phyloP scores from a whole-genome alignment of 2,113 vertebrate species.

The Monopterus albus region DNA sequence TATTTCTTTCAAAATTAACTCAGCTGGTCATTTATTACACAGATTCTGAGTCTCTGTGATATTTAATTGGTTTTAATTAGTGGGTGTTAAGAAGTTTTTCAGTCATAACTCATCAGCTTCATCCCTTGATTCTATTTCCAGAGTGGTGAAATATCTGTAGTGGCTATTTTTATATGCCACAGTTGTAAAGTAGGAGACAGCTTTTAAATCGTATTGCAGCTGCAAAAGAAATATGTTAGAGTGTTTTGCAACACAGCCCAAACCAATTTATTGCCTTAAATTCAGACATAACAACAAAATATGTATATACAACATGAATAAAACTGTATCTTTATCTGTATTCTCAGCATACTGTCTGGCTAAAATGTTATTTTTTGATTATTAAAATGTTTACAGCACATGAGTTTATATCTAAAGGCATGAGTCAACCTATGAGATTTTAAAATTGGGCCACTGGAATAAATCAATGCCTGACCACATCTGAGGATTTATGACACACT shows the following conservation, averaged over 20 bases:
- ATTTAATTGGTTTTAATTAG: conserved; percentile 55
- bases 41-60: conserved; percentile 15
- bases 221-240: conserved; percentile 29
- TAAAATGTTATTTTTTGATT: conserved; percentile 12
- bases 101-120: conserved; percentile 55
- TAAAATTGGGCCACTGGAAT: not conserved
- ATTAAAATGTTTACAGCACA: not conserved
- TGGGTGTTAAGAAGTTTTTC: conserved; percentile 38
- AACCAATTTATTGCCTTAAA: conserved; percentile 13
- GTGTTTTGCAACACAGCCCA: conserved; percentile 18
- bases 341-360: conserved; percentile 1
- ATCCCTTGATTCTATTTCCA: conserved; percentile 56
- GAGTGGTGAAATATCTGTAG: conserved; percentile 58
- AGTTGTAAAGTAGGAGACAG: conserved; percentile 59
- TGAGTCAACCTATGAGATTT: conserved; percentile 5
- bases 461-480: conserved; percentile 6
- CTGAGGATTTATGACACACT: conserved; percentile 4
- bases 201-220: conserved; percentile 41
- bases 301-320: not conserved
- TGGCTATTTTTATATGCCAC: conserved; percentile 69
- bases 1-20: not conserved
- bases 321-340: not conserved
- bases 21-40: not conserved
- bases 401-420: not conserved
- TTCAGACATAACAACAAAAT: conserved; percentile 10